phyloP scores from a whole-genome alignment of 2,888 invertebrate species.

The Cerastoderma edule region DNA sequence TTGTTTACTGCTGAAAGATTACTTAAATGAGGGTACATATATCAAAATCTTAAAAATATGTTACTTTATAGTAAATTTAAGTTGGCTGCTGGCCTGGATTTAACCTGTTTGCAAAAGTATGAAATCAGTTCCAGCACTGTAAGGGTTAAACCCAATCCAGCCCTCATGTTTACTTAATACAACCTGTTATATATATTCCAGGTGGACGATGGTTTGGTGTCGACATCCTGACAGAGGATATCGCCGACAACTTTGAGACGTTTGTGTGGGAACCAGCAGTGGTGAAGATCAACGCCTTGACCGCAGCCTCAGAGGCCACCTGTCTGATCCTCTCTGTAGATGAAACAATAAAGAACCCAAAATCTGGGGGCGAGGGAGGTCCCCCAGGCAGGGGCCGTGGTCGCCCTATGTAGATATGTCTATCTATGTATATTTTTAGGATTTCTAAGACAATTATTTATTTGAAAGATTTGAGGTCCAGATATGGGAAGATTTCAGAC shows the following conservation, averaged over 20 bases:
- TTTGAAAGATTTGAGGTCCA: not conserved
- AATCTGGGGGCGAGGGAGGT: conserved; percentile 68
- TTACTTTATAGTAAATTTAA: too few relatives aligned
- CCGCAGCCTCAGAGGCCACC: conserved; percentile 97
- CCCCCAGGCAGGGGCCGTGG: conserved; percentile 77
- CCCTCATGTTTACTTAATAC: too few relatives aligned
- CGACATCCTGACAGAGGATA: conserved; percentile 96
- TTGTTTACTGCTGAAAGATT: not conserved
- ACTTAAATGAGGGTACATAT: conserved; percentile 9
- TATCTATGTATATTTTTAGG: not conserved
- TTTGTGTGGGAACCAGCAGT: conserved; percentile 99
- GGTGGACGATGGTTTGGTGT: conserved; percentile 96
- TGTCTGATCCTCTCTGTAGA: conserved; percentile 98
- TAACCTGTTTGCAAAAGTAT: too few relatives aligned
- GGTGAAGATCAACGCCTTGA: conserved; percentile 98
- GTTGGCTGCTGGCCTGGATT: too few relatives aligned
- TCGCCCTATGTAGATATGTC: conserved; percentile 70
- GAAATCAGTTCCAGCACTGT: too few relatives aligned
- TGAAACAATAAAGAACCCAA: conserved; percentile 92
- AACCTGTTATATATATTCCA: conserved; percentile 77
- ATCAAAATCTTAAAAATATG: too few relatives aligned
- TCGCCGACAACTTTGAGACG: conserved; percentile 95
- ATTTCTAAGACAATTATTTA: not conserved
- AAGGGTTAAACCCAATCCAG: too few relatives aligned
- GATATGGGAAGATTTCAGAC: too few relatives aligned